Evolutionary conservation across 2,113 vertebrate genomes (phyloP).

Genomic region (Heterochromis multidens): DNA sequence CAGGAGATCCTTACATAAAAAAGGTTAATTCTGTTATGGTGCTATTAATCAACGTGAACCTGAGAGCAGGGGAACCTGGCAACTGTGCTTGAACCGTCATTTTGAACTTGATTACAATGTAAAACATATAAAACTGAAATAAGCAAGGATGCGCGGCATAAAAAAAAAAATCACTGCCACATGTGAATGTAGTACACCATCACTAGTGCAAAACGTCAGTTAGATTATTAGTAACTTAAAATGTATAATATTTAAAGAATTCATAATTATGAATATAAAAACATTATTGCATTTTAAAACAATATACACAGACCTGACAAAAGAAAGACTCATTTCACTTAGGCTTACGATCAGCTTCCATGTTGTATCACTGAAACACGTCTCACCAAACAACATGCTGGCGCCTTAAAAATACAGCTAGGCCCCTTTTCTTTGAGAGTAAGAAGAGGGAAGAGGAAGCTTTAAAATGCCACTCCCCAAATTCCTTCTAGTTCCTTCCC

Average conservation of each 20-base stretch:
- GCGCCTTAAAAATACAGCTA: not conserved
- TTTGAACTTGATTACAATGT: not conserved
- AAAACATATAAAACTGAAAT: not conserved
- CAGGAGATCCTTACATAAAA: not conserved
- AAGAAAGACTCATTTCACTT: not conserved
- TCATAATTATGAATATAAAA: not conserved
- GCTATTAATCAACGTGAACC: not conserved
- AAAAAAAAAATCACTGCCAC: not conserved
- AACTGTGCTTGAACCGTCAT: not conserved
- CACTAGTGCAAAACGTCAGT: accelerated
- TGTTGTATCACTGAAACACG: not conserved
- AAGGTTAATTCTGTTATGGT: not conserved
- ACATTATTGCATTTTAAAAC: not conserved
- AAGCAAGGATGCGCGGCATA: not conserved
- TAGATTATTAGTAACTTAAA: not conserved
- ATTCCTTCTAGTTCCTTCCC: slow-evolving; percentile 65
- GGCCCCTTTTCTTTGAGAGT: slow-evolving; percentile 20
- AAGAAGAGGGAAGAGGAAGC: slow-evolving; percentile 57
- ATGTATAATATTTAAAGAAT: not conserved
- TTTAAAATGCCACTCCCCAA: slow-evolving; percentile 60
- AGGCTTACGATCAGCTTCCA: not conserved
- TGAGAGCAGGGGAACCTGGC: not conserved
- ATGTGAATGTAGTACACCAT: not conserved
- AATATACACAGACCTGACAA: not conserved
- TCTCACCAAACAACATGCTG: not conserved